A percentile compares a stretch with the other conserved stretches of the same genome.
Conservation (phyloP, 2,888 invertebrate species). For the Mesorhabditis spiculigera region DNA sequence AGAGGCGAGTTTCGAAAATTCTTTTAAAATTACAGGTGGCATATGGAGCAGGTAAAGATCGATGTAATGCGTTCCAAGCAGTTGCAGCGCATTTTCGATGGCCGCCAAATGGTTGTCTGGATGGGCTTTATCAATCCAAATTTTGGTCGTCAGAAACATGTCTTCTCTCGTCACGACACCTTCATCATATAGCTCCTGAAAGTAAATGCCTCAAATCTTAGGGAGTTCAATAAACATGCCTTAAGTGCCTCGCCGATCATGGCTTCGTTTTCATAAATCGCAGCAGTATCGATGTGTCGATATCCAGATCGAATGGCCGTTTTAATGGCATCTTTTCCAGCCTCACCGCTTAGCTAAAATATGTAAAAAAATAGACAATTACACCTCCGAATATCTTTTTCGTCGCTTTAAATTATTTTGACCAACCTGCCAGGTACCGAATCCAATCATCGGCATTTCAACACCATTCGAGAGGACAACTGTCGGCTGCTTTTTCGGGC, state of each 20-base stretch:
- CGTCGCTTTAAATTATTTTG: too few relatives aligned
- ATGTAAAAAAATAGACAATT: not conserved
- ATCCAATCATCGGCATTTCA: constrained; percentile 29
- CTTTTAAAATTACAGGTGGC: not conserved
- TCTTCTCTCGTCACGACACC: not conserved
- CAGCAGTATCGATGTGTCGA: not conserved
- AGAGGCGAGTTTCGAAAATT: too few relatives aligned
- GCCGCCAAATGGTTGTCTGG: constrained; percentile 5
- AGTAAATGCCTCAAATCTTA: not conserved
- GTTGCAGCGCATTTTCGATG: constrained; percentile 4
- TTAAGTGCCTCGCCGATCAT: not conserved
- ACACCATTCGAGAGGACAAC: constrained; percentile 21
- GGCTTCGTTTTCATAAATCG: constrained; percentile 1
- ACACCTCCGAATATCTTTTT: too few relatives aligned
- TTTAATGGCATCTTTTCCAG: not conserved
- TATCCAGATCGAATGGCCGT: not conserved
- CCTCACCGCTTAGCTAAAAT: not conserved
- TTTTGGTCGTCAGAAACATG: not conserved
- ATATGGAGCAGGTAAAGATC: not conserved
- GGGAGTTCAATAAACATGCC: not conserved
- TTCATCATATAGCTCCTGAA: constrained; percentile 4
- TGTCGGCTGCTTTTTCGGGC: not conserved
- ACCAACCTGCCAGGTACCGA: constrained; percentile 46
- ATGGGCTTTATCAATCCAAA: not conserved
- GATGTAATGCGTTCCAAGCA: not conserved